Evolutionary conservation across 1,140 invertebrate species (phyloP), one percentile per base, ranked within the genome.

Genomic region (Fopius arisanus): DNA sequence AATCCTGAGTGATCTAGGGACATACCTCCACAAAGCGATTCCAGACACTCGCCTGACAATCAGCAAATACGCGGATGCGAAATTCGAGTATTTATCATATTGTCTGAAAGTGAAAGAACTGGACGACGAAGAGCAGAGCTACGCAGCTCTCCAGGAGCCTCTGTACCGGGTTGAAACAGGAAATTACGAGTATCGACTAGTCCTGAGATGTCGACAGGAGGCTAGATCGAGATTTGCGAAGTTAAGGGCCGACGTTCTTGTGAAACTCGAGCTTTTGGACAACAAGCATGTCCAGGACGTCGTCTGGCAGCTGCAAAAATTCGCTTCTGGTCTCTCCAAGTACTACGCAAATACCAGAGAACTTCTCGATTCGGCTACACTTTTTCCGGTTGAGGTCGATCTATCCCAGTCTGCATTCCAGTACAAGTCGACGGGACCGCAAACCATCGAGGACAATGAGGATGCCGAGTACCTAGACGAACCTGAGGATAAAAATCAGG

Each of bases 1-100:
- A 10, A 96, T 98, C 79, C 88, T 99, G 54, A 92, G 92, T 71
- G 97, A 99, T 88, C 90, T 99, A 84, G 97, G 97, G 5, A 99
- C 97, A 0, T 99, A 98, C 87, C 88, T 99, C 0, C 92, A 96
- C 82, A 99, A 99, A 89, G 98, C 97, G 0, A 98, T 99, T 78
- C 98, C 98, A 1, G 98, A 99, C 82, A 99, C 98, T 0, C 94
- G 97, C 83, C 87, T 99, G 31, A 99, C 98, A 0, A 97, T 99
- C 33, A 95, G 96, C 79, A 98, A 98, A 83, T 99, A 99, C 87
- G 96, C 96, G 0, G 97, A 99, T 89, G 94, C 95, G 0, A 99
- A 99, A 88, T 99, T 99, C 89, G 97, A 99, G 84, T 99, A 99
- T 88, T 88, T 99, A 19, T 98, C 97, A 0, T 99, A 99, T 86